Evolutionary conservation across 2,113 vertebrate genomes (phyloP).

Genomic region (Brachypteracias leptosomus): DNA sequence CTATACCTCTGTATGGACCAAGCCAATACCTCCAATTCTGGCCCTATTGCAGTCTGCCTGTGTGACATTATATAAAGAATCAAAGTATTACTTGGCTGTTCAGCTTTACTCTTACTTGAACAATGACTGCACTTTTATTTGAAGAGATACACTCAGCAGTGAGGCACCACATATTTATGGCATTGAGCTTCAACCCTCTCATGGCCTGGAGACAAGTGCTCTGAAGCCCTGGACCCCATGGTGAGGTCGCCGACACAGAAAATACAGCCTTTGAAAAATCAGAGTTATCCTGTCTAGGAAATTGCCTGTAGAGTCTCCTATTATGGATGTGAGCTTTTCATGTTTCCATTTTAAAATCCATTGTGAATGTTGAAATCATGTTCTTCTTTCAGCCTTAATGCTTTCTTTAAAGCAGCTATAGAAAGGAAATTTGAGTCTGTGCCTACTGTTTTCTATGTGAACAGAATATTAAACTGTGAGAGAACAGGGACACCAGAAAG

Average conservation of each 20-base stretch:
- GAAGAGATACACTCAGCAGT: neutral
- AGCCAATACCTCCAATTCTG: neutral
- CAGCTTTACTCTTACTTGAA: neutral
- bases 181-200: neutral
- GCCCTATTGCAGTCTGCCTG: neutral
- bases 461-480: neutral
- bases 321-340: neutral
- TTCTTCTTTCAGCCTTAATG: neutral
- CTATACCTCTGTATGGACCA: neutral
- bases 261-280: neutral
- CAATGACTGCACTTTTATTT: neutral
- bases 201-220: neutral
- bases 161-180: neutral
- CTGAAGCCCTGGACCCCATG: neutral
- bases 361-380: neutral
- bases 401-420: neutral
- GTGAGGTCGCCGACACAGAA: neutral
- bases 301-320: neutral
- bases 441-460: neutral
- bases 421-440: conserved; percentile 8
- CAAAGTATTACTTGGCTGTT: neutral
- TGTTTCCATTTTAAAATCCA: neutral
- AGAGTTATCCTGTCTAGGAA: neutral
- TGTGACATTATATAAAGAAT: neutral
- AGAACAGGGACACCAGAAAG: neutral